A percentile compares a stretch with the other conserved stretches of the same genome.
These are phyloP conservation scores for Drosophila helvetica DNA, from an alignment of 2,888 invertebrate species.

Conservation along the genomic window DNA sequence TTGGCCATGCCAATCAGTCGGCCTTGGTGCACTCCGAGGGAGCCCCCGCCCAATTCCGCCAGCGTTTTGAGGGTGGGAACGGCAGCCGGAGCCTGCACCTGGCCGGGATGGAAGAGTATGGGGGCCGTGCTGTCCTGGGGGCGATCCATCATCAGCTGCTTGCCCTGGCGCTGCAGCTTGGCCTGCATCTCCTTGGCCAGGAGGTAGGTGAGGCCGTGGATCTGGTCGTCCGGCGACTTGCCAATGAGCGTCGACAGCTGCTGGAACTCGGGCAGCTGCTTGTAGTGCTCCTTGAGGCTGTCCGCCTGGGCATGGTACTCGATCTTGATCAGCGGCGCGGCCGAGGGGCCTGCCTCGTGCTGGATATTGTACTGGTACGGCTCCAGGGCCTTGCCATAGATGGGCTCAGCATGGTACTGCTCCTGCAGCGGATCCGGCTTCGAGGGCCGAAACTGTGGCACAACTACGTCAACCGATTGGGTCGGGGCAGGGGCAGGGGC, in stretches of 20 bases:
- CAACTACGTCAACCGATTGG: slow-evolving; percentile 18
- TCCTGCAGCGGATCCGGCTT: slow-evolving; percentile 64
- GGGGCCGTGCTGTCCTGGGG: slow-evolving; percentile 82
- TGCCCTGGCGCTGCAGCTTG: slow-evolving; percentile 69
- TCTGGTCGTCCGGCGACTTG: slow-evolving; percentile 85
- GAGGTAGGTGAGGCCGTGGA: slow-evolving; percentile 85
- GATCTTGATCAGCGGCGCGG: slow-evolving; percentile 66
- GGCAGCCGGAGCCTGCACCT: slow-evolving; percentile 16
- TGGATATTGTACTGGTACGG: slow-evolving; percentile 63
- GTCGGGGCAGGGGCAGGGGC: slow-evolving; percentile 21
- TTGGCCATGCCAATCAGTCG: slow-evolving; percentile 80
- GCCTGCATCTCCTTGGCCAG: slow-evolving; percentile 83
- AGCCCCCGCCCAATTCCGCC: slow-evolving; percentile 43
- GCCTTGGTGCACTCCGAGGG: slow-evolving; percentile 62
- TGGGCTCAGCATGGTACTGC: slow-evolving; percentile 25
- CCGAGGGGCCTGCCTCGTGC: background rate
- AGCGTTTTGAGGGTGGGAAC: slow-evolving; percentile 27
- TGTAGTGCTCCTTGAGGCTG: slow-evolving; percentile 72
- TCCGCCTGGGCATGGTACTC: slow-evolving; percentile 71
- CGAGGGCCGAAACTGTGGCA: slow-evolving; percentile 69
- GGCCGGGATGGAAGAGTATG: slow-evolving; percentile 79
- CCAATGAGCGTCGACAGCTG: slow-evolving; percentile 85
- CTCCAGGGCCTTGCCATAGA: slow-evolving; percentile 51
- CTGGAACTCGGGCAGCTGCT: slow-evolving; percentile 77
- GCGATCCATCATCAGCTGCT: slow-evolving; percentile 53